These are phyloP conservation scores for Aramus guarauna DNA, from an alignment of 2,113 vertebrate genomes.

Conservation along the genomic window DNA sequence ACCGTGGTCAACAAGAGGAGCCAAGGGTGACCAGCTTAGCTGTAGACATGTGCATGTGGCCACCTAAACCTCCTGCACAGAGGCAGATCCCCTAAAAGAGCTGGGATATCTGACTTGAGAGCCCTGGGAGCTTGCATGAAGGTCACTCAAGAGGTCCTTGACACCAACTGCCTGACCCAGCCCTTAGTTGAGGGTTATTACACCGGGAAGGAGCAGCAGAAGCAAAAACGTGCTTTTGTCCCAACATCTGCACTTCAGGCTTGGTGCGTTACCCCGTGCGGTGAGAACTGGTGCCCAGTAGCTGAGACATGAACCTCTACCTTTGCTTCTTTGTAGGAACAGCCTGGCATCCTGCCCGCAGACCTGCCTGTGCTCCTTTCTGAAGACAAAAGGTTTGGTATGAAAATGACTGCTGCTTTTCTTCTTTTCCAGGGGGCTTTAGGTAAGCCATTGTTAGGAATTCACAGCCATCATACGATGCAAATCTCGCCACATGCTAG, in stretches of 20 bases:
- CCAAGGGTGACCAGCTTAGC: not conserved
- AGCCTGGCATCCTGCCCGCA: not conserved
- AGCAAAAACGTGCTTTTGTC: not conserved
- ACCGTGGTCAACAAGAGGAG: not conserved
- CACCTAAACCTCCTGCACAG: not conserved
- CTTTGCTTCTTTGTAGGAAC: not conserved
- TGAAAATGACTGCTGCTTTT: not conserved
- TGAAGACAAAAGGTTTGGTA: not conserved
- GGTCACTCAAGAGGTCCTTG: not conserved
- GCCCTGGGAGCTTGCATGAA: not conserved
- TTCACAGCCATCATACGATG: not conserved
- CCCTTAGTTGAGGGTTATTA: not conserved
- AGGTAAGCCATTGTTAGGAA: not conserved
- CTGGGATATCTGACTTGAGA: not conserved
- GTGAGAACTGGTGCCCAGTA: not conserved
- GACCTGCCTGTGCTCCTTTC: not conserved
- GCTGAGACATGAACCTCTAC: not conserved
- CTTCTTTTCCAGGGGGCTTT: not conserved
- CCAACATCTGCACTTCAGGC: not conserved
- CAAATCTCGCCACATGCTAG: fast-evolving
- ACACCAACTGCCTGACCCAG: not conserved
- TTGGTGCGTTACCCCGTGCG: too few relatives aligned
- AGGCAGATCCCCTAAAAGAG: not conserved
- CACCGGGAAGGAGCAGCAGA: not conserved
- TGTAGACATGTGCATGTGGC: not conserved